These are phyloP conservation scores for Hippasteria phrygiana DNA, from an alignment of 53 echinoderm and acorn worm species.

Conservation along the genomic window DNA sequence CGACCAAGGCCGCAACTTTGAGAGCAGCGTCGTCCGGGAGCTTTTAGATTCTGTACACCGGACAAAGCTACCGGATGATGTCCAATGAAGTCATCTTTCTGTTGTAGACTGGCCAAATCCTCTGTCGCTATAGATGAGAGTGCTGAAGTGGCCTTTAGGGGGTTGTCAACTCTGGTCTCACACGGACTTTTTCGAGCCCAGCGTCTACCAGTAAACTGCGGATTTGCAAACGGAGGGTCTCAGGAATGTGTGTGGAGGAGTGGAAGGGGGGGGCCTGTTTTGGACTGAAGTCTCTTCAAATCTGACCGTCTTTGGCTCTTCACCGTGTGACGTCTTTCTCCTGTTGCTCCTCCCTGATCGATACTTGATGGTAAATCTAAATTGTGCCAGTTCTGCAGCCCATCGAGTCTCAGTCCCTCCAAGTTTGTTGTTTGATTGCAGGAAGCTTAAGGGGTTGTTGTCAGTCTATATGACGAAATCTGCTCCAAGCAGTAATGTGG, in stretches of 20 bases:
- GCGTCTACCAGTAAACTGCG: background rate
- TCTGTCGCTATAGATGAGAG: too few relatives aligned
- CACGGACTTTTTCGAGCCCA: background rate
- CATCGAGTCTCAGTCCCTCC: slow-evolving; percentile 72
- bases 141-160: too few relatives aligned
- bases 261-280: background rate
- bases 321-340: background rate
- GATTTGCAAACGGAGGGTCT: background rate
- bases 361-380: slow-evolving; percentile 64
- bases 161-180: background rate
- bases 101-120: too few relatives aligned
- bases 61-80: too few relatives aligned
- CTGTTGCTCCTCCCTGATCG: slow-evolving; percentile 50
- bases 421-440: slow-evolving; percentile 56
- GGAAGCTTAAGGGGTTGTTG: slow-evolving; percentile 69
- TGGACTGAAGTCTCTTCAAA: background rate
- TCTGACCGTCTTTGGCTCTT: background rate
- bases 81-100: too few relatives aligned
- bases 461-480: slow-evolving; percentile 55
- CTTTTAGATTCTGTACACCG: too few relatives aligned
- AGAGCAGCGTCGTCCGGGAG: too few relatives aligned
- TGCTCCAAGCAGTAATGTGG: slow-evolving; percentile 48
- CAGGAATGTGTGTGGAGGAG: background rate
- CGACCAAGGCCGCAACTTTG: too few relatives aligned
- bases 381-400: slow-evolving; percentile 67